Evolutionary conservation across 1,140 invertebrate genomes (phyloP).

Genomic region (Anoplophora glabripennis): DNA sequence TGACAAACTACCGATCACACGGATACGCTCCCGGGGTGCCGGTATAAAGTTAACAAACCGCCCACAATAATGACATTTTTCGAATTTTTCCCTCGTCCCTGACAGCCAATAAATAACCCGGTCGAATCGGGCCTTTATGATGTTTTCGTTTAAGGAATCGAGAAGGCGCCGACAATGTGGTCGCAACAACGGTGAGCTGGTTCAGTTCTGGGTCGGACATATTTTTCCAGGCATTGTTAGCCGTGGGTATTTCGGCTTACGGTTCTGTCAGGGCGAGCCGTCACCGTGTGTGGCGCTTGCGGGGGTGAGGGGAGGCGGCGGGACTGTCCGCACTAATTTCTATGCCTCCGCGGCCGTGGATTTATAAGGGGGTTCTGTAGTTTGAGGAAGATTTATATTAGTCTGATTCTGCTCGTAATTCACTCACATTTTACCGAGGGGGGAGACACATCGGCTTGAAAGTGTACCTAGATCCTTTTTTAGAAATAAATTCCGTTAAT

Average conservation of each 20-base stretch:
- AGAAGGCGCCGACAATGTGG: slow-evolving; percentile 21
- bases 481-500: no score
- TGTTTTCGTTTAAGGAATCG: slow-evolving; percentile 13
- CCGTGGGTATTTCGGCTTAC: neutral
- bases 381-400: neutral
- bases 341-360: neutral
- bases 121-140: slow-evolving; percentile 26
- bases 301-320: neutral
- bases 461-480: no score
- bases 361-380: neutral
- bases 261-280: slow-evolving; percentile 4
- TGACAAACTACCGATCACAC: no score
- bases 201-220: neutral
- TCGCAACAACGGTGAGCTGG: slow-evolving; percentile 19
- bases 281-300: slow-evolving; percentile 23
- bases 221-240: neutral
- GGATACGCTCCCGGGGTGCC: neutral
- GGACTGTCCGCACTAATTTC: slow-evolving; percentile 4
- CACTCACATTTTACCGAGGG: no score
- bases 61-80: slow-evolving; percentile 38
- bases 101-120: slow-evolving; percentile 37
- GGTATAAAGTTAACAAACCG: slow-evolving; percentile 36
- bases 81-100: slow-evolving; percentile 28
- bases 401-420: no score
- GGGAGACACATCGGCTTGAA: no score